These are phyloP conservation scores for Poecilia latipinna DNA, from an alignment of 2,113 vertebrate species.

Conservation along the genomic window DNA sequence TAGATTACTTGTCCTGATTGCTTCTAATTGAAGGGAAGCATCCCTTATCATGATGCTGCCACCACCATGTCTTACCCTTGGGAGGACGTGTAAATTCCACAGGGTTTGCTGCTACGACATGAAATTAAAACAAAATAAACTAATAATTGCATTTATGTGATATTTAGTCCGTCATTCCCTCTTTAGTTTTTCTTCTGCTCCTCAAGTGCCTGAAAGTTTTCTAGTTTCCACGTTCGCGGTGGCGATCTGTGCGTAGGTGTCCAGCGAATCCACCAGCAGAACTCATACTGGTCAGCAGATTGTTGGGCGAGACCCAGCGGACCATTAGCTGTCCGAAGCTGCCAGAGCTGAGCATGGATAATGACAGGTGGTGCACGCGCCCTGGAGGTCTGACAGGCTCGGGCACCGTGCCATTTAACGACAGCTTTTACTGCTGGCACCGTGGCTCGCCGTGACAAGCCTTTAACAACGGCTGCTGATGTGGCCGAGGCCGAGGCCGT, in stretches of 20 bases:
- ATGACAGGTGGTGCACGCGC: slow-evolving; percentile 75
- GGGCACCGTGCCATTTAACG: slow-evolving; percentile 71
- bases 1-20: too few relatives aligned
- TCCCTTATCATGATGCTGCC: too few relatives aligned
- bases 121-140: too few relatives aligned
- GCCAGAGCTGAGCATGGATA: slow-evolving; percentile 69
- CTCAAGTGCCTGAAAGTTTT: background rate
- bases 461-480: slow-evolving; percentile 54
- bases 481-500: slow-evolving; percentile 31
- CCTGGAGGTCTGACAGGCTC: slow-evolving; percentile 73
- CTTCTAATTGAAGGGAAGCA: too few relatives aligned
- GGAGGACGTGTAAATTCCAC: too few relatives aligned
- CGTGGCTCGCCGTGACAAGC: slow-evolving; percentile 46
- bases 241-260: slow-evolving; percentile 18
- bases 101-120: too few relatives aligned
- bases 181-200: background rate
- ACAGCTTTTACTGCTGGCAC: slow-evolving; percentile 70
- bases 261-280: slow-evolving; percentile 34
- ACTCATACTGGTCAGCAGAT: slow-evolving; percentile 72
- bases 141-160: too few relatives aligned
- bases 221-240: background rate
- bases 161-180: background rate
- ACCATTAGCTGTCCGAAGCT: slow-evolving; percentile 70
- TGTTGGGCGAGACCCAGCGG: slow-evolving; percentile 74
- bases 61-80: too few relatives aligned